Base-by-base conservation (phyloP, 1,140 invertebrate genomes). In the Tetramorium alpestre region DNA sequence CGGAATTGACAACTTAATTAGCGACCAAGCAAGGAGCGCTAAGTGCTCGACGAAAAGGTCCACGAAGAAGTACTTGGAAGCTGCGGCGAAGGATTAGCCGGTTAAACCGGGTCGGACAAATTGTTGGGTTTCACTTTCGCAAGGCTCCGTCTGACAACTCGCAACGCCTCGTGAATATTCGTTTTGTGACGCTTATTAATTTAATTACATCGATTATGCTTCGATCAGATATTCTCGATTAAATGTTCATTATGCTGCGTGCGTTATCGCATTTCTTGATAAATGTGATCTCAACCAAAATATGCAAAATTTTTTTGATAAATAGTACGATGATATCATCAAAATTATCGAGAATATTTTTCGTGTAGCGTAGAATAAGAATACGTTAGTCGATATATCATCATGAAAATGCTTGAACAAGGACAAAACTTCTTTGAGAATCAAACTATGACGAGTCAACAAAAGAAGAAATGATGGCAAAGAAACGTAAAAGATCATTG, bases 1-100 rank as follows among this genome's bases (percentile, higher is more conserved):
- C 62, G 51, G 60, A 92, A 93, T 93, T 92, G 91, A 90, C 89
- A 91, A 87, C 89, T 92, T 92, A 93, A 93, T 93, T 93, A 93
- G 88, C 77, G 89, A 80, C 47, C 49, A 58, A 75, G 58, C 58
- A 54, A 38, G 47, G 72, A 51, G 80, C 65, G 51, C 72, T 87
- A 87, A 85, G 72, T 84, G 80, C 47, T 67, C 78, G 86, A 70
- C 67, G 80, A 87, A 84, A 85, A 85, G 86, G 64, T 84, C 28
- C 47, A 51, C 80, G 77, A 86, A 84, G 85, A 86, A 85, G 69
- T 73, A 72, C 65, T 67, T 28, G 8, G 18, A 82, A 65, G 70
- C 69, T 65, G 73, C 82, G 73, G 58, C 81, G 44, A 85, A 54
- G 58, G 82, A 85, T 85, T 84, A 84, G 80, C 80, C 60, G 82